phyloP scores from a whole-genome alignment of 2,888 invertebrate genomes.

The Philereme transversata region DNA sequence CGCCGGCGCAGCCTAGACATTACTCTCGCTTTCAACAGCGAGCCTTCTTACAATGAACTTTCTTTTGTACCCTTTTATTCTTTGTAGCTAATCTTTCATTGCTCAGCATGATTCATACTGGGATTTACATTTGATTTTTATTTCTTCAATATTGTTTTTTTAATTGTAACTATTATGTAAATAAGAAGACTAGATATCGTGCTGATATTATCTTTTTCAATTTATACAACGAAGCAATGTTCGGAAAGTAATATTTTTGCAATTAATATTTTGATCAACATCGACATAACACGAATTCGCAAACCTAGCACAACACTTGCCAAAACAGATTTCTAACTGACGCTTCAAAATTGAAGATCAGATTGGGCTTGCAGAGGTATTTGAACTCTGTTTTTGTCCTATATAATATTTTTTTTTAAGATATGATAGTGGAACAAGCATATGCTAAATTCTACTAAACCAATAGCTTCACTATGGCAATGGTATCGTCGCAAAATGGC shows the following conservation, averaged over 20 bases:
- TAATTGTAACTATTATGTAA: too few relatives aligned
- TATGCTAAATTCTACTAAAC: too few relatives aligned
- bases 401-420: too few relatives aligned
- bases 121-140: too few relatives aligned
- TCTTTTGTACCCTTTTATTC: constrained; percentile 26
- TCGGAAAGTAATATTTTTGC: background rate
- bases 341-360: constrained; percentile 10
- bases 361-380: constrained; percentile 7
- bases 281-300: constrained; percentile 2
- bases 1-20: constrained; percentile 51
- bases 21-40: constrained; percentile 73
- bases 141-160: too few relatives aligned
- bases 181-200: background rate
- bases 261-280: constrained; percentile 8
- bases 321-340: constrained; percentile 18
- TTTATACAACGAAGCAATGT: background rate
- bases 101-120: background rate
- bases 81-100: constrained; percentile 7
- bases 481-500: too few relatives aligned
- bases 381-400: background rate
- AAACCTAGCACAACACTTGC: constrained; percentile 14
- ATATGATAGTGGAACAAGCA: too few relatives aligned
- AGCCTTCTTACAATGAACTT: constrained; percentile 29
- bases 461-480: too few relatives aligned
- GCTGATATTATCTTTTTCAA: background rate